Evolutionary conservation across 1,140 invertebrate species (phyloP).

Genomic region (Eubasilissa regina): DNA sequence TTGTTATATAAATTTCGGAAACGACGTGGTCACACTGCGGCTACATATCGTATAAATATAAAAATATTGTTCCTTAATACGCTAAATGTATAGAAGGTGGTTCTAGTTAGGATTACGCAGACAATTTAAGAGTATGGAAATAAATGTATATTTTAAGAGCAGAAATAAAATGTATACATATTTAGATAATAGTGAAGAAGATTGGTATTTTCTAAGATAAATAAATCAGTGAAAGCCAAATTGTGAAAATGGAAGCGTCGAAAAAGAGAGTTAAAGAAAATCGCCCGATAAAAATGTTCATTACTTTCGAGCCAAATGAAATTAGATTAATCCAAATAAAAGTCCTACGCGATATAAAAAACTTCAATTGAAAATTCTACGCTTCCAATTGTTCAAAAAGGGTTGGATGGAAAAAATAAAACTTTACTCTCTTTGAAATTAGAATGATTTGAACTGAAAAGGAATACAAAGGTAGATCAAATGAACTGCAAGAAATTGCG

Average conservation of each 20-base stretch:
- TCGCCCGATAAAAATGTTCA: slow-evolving; percentile 35
- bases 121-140: no score
- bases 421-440: slow-evolving; percentile 15
- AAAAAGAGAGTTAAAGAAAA: slow-evolving; percentile 43
- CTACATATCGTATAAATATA: no score
- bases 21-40: no score
- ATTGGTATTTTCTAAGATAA: neutral
- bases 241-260: slow-evolving; percentile 35
- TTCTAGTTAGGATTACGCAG: no score
- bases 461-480: slow-evolving; percentile 14
- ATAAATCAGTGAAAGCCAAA: slow-evolving; percentile 13
- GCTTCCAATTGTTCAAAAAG: slow-evolving; percentile 17
- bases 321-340: slow-evolving; percentile 43
- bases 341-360: neutral
- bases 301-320: slow-evolving; percentile 33
- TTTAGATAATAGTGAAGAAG: neutral
- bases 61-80: no score
- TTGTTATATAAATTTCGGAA: no score
- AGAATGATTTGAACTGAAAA: slow-evolving; percentile 6
- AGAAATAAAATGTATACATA: neutral
- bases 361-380: neutral
- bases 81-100: no score
- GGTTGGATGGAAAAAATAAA: slow-evolving; percentile 12
- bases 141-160: no score
- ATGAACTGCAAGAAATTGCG: slow-evolving; percentile 22